Percentiles rank a stretch among this genome's conserved stretches.
Evolutionary conservation across 1,140 invertebrate genomes (phyloP).

Genomic region (Drosophila burlai): DNA sequence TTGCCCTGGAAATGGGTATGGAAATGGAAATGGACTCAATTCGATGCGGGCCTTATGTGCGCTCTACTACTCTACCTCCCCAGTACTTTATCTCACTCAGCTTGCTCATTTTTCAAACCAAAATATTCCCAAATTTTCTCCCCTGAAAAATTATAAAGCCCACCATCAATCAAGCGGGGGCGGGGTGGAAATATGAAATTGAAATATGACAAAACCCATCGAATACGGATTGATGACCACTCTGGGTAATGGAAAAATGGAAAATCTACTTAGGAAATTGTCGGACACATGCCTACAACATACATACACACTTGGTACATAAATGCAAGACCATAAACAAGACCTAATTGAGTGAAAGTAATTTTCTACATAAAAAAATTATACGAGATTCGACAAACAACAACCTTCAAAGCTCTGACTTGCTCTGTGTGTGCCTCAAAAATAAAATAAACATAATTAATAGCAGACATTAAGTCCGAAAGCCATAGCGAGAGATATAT

Average conservation of each 20-base stretch:
- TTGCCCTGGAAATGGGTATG: conserved; percentile 45
- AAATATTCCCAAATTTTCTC: conserved; percentile 2
- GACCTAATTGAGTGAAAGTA: conserved; percentile 74
- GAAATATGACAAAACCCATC: conserved; percentile 47
- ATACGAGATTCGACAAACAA: conserved; percentile 35
- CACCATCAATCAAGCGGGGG: conserved; percentile 34
- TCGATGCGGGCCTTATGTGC: conserved; percentile 37
- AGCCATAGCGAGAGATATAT: conserved; percentile 16
- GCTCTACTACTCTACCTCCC: conserved; percentile 12
- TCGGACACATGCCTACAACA: conserved; percentile 33
- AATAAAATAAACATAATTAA: conserved; percentile 60
- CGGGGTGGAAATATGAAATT: conserved; percentile 34
- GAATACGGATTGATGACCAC: conserved; percentile 44
- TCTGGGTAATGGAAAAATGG: conserved; percentile 51
- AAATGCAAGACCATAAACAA: conserved; percentile 38
- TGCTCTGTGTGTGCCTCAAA: conserved; percentile 16
- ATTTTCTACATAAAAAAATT: conserved; percentile 41
- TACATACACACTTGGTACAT: background rate
- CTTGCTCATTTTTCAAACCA: background rate
- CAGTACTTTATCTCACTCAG: conserved; percentile 13
- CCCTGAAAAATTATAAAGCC: conserved; percentile 20
- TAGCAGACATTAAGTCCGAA: conserved; percentile 29
- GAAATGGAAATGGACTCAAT: conserved; percentile 45
- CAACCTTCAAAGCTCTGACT: conserved; percentile 29
- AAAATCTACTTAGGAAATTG: conserved; percentile 52